Evolutionary conservation across 2,797 vertebrate genomes (phyloP).

Genomic region (Esox lucius): DNA sequence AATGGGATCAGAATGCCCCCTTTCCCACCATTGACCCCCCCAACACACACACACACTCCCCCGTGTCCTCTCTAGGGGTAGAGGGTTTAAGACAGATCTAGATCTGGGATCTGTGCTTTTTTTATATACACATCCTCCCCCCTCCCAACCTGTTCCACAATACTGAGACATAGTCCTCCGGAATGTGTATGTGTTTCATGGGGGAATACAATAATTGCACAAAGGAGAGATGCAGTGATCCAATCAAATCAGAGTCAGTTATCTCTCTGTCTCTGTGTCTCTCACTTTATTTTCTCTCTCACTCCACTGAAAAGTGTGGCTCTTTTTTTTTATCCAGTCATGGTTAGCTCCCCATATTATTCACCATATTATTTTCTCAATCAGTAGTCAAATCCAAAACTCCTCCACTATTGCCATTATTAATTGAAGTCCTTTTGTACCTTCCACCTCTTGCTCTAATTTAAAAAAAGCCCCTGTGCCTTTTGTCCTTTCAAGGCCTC

Average conservation of each 20-base stretch:
- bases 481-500: conserved; percentile 18
- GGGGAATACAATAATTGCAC: conserved; percentile 45
- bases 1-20: conserved; percentile 16
- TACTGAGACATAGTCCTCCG: conserved; percentile 8
- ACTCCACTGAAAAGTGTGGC: not conserved
- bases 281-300: conserved; percentile 2
- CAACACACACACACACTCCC: not conserved
- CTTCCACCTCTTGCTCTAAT: conserved; percentile 6
- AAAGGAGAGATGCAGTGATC: conserved; percentile 37
- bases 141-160: not conserved
- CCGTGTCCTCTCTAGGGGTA: not conserved
- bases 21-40: not conserved
- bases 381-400: not conserved
- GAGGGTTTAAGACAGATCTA: conserved; percentile 14
- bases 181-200: not conserved
- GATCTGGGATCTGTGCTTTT: conserved; percentile 20
- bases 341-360: conserved; percentile 18
- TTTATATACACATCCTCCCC: conserved; percentile 5
- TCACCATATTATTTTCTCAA: conserved; percentile 9
- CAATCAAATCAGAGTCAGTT: conserved; percentile 40
- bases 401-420: not conserved
- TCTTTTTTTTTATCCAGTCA: not conserved
- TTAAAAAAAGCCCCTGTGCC: conserved; percentile 3
- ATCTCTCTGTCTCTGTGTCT: conserved; percentile 24
- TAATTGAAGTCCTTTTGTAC: not conserved